These are phyloP conservation scores for Lasioglossum villosulum DNA, from an alignment of 2,888 invertebrate genomes.

Conservation along the genomic window DNA sequence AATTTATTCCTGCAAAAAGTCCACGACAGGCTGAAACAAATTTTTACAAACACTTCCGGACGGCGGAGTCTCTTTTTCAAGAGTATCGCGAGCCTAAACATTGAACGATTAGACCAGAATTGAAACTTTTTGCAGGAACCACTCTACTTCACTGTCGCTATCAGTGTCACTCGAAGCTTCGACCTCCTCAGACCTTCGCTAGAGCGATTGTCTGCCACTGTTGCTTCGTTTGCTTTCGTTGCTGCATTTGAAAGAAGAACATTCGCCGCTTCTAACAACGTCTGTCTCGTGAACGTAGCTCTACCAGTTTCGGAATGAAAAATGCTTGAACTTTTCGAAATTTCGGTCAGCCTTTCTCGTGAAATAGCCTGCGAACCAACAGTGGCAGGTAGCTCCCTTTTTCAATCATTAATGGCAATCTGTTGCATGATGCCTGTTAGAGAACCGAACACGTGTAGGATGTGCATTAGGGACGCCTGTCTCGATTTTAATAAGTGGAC, in stretches of 20 bases:
- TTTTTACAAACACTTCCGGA: not conserved
- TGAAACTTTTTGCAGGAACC: conserved; percentile 22
- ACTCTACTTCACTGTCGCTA: conserved; percentile 36
- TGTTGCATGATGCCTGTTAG: conserved; percentile 8
- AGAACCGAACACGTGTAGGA: not conserved
- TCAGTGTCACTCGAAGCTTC: conserved; percentile 55
- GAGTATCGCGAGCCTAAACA: not conserved
- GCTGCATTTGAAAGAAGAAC: conserved; percentile 12
- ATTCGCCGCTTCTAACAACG: not conserved
- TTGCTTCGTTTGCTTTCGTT: too few relatives aligned
- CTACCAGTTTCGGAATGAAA: not conserved
- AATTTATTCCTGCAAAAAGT: conserved; percentile 29
- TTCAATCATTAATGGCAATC: not conserved
- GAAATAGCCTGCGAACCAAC: not conserved
- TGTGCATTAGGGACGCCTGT: not conserved
- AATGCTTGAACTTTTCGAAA: not conserved
- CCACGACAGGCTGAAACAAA: not conserved
- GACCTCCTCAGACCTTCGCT: conserved; percentile 51
- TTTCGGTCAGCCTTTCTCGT: not conserved
- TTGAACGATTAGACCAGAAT: not conserved
- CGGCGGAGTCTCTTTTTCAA: not conserved
- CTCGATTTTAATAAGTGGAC: not conserved
- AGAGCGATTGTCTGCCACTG: conserved; percentile 31
- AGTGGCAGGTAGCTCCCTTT: not conserved
- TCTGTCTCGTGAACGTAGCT: not conserved